Evolutionary conservation across 2,113 vertebrate genomes (phyloP).

Genomic region (Ginglymostoma cirratum): DNA sequence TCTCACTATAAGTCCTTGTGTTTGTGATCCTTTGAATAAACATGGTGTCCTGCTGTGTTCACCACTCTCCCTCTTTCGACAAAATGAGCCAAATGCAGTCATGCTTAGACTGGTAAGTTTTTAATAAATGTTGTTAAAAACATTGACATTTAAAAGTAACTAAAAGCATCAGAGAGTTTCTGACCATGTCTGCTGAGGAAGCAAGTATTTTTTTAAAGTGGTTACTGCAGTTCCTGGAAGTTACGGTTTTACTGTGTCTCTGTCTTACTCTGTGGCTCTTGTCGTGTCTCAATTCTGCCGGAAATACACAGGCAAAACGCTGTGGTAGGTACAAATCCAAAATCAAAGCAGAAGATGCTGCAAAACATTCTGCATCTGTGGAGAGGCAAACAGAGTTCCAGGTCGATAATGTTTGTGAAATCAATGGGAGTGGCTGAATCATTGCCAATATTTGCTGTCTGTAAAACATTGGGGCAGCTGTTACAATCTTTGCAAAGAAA

Average conservation of each 20-base stretch:
- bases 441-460: background rate
- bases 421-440: background rate
- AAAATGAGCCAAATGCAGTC: background rate
- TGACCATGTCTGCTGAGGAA: background rate
- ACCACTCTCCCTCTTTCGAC: background rate
- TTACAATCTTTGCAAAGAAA: no score
- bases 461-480: no score
- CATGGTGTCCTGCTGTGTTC: background rate
- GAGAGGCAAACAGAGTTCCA: background rate
- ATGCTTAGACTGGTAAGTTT: background rate
- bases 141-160: slow-evolving; percentile 18
- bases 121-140: background rate
- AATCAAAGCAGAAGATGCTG: background rate
- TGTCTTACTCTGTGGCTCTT: background rate
- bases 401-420: background rate
- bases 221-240: background rate
- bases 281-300: background rate
- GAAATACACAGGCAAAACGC: background rate
- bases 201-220: background rate
- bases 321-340: background rate
- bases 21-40: background rate
- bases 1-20: background rate
- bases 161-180: background rate
- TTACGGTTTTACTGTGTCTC: background rate
- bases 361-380: no score